Evolutionary conservation across 2,888 invertebrate genomes (phyloP).

Genomic region (Scotopteryx bipunctaria): DNA sequence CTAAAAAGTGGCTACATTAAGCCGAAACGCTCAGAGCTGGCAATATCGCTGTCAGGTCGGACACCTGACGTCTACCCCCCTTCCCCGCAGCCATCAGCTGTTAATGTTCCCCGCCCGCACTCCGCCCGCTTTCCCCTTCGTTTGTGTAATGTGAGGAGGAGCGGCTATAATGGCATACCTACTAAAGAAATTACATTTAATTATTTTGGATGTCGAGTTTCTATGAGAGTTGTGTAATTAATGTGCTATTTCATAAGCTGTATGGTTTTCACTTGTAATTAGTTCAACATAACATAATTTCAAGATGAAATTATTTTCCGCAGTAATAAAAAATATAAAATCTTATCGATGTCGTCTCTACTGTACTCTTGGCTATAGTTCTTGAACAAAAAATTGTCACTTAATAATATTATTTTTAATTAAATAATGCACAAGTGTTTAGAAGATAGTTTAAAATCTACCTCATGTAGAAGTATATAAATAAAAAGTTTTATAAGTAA

Average conservation of each 20-base stretch:
- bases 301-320: not conserved
- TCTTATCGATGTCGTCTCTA: no score
- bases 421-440: not conserved
- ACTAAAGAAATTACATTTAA: conserved; percentile 43
- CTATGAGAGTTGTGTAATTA: not conserved
- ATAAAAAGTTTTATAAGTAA: not conserved
- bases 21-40: conserved; percentile 15
- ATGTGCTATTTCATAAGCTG: not conserved
- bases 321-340: conserved; percentile 1
- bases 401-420: no score
- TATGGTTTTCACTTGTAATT: not conserved
- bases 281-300: no score
- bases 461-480: not conserved
- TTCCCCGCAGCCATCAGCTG: conserved; percentile 76
- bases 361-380: no score
- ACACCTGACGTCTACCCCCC: conserved; percentile 74
- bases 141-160: conserved; percentile 80
- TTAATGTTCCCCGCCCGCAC: conserved; percentile 71
- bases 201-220: conserved; percentile 11
- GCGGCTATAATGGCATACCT: conserved; percentile 55
- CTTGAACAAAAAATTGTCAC: no score
- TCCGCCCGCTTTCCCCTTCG: conserved; percentile 80
- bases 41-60: conserved; percentile 52
- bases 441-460: not conserved
- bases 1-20: conserved; percentile 1